Base-by-base conservation (phyloP, 2,888 invertebrate species). In the Orthonychiurus folsomi region DNA sequence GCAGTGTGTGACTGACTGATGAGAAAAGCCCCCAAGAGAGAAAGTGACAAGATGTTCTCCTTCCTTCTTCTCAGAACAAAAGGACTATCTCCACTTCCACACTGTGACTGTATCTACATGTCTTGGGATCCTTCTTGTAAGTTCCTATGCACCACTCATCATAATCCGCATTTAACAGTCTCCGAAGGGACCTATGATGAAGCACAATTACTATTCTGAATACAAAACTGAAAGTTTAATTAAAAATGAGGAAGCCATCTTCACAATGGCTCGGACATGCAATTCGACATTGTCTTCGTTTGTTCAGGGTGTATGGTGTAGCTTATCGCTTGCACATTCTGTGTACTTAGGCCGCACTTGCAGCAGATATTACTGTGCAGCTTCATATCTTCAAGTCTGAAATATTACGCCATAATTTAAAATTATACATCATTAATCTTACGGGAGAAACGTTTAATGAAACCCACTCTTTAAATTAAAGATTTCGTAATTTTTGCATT, bases 11-110 rank as follows among this genome's bases (percentile, higher is more conserved):
- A 37, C 37, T 37, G 37, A 37, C 9, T 37, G 37, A 37, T 37
- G 37, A 37, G 37, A 52, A n/a, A 52, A 52, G 23, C 23, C 52
- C 23, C 52, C 52, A 21, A 52, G 23, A 52, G 52, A 52, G 52
- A 3, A 21, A 52, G 52, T 52, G 20, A 52, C 52, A 20, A 52
- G 9, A 52, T 52, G 20, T 52, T 52, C n/a, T n/a, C n/a, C n/a
- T n/a, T n/a, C n/a, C n/a, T n/a, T n/a, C n/a, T n/a, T n/a, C n/a
- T n/a, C n/a, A 37, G 15, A 37, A 37, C 37, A 37, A 37, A 37
- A 37, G 37, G 37, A 15, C 37, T 15, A 37, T 37, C 15, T 15
- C 15, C 37, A 37, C 15, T 5, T 15, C 15, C 37, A 5, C 37
- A 37, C 15, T 37, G 9, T 15, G 15, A 37, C 15, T 37, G 9